These are phyloP conservation scores for Mya arenaria DNA, from an alignment of 1,140 invertebrate genomes.

Conservation along the genomic window DNA sequence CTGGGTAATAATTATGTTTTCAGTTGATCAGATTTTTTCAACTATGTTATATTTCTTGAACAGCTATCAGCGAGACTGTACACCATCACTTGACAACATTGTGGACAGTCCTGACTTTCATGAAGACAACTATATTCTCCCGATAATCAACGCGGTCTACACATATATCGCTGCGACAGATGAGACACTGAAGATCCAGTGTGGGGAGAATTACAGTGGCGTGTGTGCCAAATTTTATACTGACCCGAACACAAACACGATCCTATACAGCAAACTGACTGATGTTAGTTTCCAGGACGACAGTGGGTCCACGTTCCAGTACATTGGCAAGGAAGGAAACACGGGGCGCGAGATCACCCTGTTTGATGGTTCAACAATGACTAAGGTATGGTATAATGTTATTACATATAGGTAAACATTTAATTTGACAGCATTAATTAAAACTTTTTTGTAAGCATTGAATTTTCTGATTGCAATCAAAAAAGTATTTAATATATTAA, in stretches of 20 bases:
- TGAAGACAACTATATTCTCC: constrained; percentile 67
- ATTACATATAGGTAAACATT: too few species aligned
- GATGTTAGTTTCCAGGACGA: constrained; percentile 60
- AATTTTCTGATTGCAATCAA: too few species aligned
- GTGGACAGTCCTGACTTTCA: constrained; percentile 53
- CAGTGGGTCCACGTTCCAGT: constrained; percentile 60
- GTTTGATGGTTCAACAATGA: constrained; percentile 57
- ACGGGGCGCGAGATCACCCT: constrained; percentile 66
- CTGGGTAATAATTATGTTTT: too few species aligned
- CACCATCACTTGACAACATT: constrained; percentile 34
- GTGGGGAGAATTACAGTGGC: constrained; percentile 66
- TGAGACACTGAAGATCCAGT: constrained; percentile 67
- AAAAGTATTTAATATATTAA: too few species aligned
- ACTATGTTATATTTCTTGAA: constrained; percentile 2
- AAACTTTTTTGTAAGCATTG: too few species aligned
- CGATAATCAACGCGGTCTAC: constrained; percentile 76
- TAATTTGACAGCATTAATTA: too few species aligned
- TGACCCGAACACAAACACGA: constrained; percentile 55
- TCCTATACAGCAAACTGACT: constrained; percentile 66
- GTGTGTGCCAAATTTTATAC: constrained; percentile 64
- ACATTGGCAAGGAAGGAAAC: constrained; percentile 69
- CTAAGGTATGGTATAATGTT: constrained; percentile 56
- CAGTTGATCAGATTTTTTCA: too few species aligned
- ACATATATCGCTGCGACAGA: constrained; percentile 68
- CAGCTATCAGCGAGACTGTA: constrained; percentile 59